phyloP scores from a whole-genome alignment of 2,888 invertebrate species.

The Thymelicus lineola region DNA sequence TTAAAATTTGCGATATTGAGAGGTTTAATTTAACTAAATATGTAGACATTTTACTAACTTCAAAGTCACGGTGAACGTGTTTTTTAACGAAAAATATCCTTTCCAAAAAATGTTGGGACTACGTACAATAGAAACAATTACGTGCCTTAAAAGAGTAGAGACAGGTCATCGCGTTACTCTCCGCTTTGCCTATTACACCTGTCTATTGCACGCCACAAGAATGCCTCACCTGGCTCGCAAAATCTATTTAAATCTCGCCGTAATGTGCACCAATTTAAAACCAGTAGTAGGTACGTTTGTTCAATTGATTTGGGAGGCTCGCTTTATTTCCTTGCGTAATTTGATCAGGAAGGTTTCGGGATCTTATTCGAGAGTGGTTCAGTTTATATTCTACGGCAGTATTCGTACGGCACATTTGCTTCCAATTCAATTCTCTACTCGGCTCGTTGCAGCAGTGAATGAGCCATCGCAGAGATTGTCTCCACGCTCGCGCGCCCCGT shows the following conservation, averaged over 20 bases:
- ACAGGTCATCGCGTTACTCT: slow-evolving; percentile 36
- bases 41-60: no score
- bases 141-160: slow-evolving; percentile 1
- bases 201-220: slow-evolving; percentile 30
- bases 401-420: slow-evolving; percentile 79
- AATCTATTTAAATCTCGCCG: slow-evolving; percentile 31
- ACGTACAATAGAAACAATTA: background rate
- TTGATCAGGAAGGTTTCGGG: slow-evolving; percentile 60
- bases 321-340: slow-evolving; percentile 57
- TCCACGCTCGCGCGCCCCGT: slow-evolving; percentile 49
- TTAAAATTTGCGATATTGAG: no score
- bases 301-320: slow-evolving; percentile 32
- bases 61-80: no score
- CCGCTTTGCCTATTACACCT: slow-evolving; percentile 32
- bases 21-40: no score
- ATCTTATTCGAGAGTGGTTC: slow-evolving; percentile 66
- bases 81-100: no score
- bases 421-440: slow-evolving; percentile 80
- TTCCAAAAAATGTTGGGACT: background rate
- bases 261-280: slow-evolving; percentile 37
- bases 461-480: slow-evolving; percentile 79
- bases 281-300: slow-evolving; percentile 25
- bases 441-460: slow-evolving; percentile 79
- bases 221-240: slow-evolving; percentile 14
- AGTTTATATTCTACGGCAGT: slow-evolving; percentile 76